Base-by-base conservation (phyloP, 2,113 vertebrate genomes). In the Rana temporaria region DNA sequence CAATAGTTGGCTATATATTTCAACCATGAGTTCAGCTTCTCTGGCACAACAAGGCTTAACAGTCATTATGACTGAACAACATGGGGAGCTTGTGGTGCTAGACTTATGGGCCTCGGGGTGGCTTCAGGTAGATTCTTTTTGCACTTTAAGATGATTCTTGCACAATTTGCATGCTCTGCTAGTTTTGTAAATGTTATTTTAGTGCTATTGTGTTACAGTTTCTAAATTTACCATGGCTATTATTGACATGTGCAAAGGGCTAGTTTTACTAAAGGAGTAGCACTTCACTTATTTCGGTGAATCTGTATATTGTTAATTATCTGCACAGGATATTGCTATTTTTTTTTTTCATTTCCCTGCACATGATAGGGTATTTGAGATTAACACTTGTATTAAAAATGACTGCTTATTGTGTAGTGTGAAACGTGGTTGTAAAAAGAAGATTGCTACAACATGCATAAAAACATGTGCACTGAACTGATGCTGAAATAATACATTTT, bases 1-100 rank as follows among this genome's bases (percentile, higher is more conserved):
- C 80, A 53, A 30, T 73, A 82, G 52, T 66, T 82, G 71, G 70
- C 80, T 22, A 67, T 66, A 82, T 81, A 81, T 73, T 81, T 81
- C 60, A 73, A 56, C 69, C 59, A 65, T 76, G 71, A 76, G 53
- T 67, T 65, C 63, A 76, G 17, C 71, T 63, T 83, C 34, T 55
- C 76, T 76, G 70, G 81, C 71, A 82, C 71, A 75, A 42, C 70
- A 60, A 68, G 72, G 72, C 34, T 75, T 76, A 48, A 72, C 26
- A 68, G 20, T 76, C 81, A 68, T 76, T 83, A 83, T 68, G 63
- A 20, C 72, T 68, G 32, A 63, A 68, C 63, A 34, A 65, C 70
- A 53, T 24, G 70, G 62, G 62, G 53, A 66, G 34, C 19, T 52
- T 26, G 1, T 69, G 71, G 64, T 26, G 63, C 71, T 60, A 68